Percentiles rank a stretch among this genome's conserved stretches.
These are phyloP conservation scores for human DNA, from an alignment of 2,113 vertebrate genomes.

Conservation along the genomic window GRCh38 chr14:70144501-70145000, in stretches of 20 bases:
- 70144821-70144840: background rate
- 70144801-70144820: background rate
- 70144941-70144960: background rate
- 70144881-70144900: slow-evolving; percentile 2
- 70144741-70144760: background rate
- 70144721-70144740: slow-evolving; percentile 31
- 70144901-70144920: background rate
- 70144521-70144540: too few species aligned
- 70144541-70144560: too few species aligned
- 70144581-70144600: too few species aligned
- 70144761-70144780: slow-evolving; percentile 6
- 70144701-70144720: background rate
- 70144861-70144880: background rate
- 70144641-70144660: slow-evolving; percentile 37
- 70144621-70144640: background rate
- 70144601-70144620: too few species aligned
- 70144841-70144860: background rate
- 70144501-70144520: too few species aligned
- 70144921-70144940: background rate
- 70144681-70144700: slow-evolving; percentile 42
- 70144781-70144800: background rate
- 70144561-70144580: too few species aligned
- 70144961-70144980: background rate
- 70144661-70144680: slow-evolving; percentile 32
- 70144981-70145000: background rate